Evolutionary conservation across 2,888 invertebrate species (phyloP), one percentile per base, ranked within the genome.

Genomic region (Siphlonurus alternatus): DNA sequence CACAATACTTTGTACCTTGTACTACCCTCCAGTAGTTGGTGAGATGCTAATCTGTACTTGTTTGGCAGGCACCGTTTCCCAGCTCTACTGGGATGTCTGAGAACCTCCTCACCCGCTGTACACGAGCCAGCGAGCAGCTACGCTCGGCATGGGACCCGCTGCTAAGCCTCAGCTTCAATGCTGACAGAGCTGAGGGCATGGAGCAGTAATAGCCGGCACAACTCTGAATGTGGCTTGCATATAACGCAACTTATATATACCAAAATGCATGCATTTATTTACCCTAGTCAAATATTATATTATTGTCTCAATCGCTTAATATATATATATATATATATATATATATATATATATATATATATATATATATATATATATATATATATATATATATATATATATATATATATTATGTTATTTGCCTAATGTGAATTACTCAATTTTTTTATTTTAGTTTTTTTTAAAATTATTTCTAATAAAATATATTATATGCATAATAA

Each of bases 111-210:
- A 63, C 61, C 25, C 63, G 67, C 2, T 67, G 67, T 59, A 54
- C 24, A 24, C 64, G 66, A 53, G 65, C 67, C 24, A 65, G 65
- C 53, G 25, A 60, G 23, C 60, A 65, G 19, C 62, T 67, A 25
- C 51, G 51, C 7, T 60, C 56, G n/a, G 63, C 66, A 2, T 67
- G 67, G 67, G 63, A 67, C 19, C 38, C 61, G 23, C 54, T 67
- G 61, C 63, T 67, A 10, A 38, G 38, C 15, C 38, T 38, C 5
- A 15, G 38, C 38, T 38, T 38, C 38, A n/a, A n/a, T n/a, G 7
- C 38, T 38, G 15, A 38, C 38, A 38, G 15, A 5, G 15, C 7
- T 15, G 15, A 38, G 38, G 15, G 38, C 38, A 38, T 10, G 38
- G 38, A 5, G 5, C 5, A 10, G 38, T 38, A 38, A 38, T 38